A percentile compares a stretch with the other conserved stretches of the same genome.
Conservation (phyloP, 1,140 invertebrate genomes). For the Papilio machaon region DNA sequence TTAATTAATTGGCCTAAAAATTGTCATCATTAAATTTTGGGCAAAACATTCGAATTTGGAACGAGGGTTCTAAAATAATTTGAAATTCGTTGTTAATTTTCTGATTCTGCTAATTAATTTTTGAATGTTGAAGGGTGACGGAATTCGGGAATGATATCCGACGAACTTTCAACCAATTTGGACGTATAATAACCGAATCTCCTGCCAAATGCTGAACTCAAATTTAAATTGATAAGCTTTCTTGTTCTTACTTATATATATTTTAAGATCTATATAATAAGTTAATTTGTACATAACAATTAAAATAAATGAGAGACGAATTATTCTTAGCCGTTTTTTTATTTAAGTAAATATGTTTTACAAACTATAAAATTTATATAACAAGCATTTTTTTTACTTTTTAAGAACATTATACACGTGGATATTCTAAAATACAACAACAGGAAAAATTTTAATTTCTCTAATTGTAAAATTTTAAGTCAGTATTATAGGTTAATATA, state of each 20-base stretch:
- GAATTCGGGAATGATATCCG: slow-evolving; percentile 43
- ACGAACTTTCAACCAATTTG: slow-evolving; percentile 52
- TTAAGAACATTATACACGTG: too few relatives aligned
- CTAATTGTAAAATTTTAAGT: too few relatives aligned
- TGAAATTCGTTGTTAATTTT: slow-evolving; percentile 58
- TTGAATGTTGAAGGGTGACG: slow-evolving; percentile 61
- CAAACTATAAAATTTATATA: too few relatives aligned
- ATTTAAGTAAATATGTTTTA: too few relatives aligned
- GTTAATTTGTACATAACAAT: too few relatives aligned
- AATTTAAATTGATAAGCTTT: slow-evolving; percentile 20
- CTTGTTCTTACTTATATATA: slow-evolving; percentile 15
- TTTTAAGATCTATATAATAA: not conserved
- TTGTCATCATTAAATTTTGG: not conserved
- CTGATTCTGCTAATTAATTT: slow-evolving; percentile 72
- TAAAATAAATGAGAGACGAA: too few relatives aligned
- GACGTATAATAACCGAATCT: slow-evolving; percentile 67
- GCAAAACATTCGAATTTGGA: not conserved
- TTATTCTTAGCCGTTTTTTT: too few relatives aligned
- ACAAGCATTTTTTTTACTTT: too few relatives aligned
- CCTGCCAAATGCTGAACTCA: slow-evolving; percentile 47
- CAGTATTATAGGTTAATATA: too few relatives aligned
- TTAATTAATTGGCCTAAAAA: not conserved
- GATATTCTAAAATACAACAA: too few relatives aligned
- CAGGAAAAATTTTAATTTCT: too few relatives aligned
- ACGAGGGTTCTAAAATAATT: slow-evolving; percentile 51